Evolutionary conservation across 2,888 invertebrate genomes (phyloP), one percentile per base, ranked within the genome.

Genomic region (Anagyrus pseudococci): DNA sequence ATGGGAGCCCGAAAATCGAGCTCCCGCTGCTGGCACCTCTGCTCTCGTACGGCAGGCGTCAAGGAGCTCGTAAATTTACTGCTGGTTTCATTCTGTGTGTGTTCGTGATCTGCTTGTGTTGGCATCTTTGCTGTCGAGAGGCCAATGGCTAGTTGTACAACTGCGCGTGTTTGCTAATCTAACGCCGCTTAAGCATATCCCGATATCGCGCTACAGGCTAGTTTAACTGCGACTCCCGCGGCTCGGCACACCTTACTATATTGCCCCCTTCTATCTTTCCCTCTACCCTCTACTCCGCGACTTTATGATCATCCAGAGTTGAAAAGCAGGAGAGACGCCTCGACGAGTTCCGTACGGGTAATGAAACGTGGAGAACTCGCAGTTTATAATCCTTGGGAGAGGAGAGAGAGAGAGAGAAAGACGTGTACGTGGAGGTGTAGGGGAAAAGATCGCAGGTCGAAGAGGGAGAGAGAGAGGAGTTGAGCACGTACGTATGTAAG

Each of bases 31-130:
- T n/a, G n/a, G n/a, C 29, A 10, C 29, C 29, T 10, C 4, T 10
- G 6, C 29, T 10, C 33, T n/a, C 62, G 62, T 55, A 44, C 25
- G 43, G 37, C 59, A 64, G 64, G 64, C 56, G 64, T 64, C 64
- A 64, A 64, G 56, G 52, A 37, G 59, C 64, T 64, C 64, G 53
- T 64, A 64, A 64, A 64, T 64, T 59, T 52, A 41, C 53, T 29
- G 52, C 53, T 29, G 47, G 50, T 56, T 58, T 63, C 54, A 33
- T 58, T 58, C 53, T 33, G 44, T 43, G 55, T 15, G 43, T 56
- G 50, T 23, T 19, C 46, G 58, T 53, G 29, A 43, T 41, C 59
- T 58, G 58, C n/a, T n/a, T n/a, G n/a, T n/a, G n/a, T n/a, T n/a
- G n/a, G n/a, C n/a, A n/a, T n/a, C n/a, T n/a, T n/a, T n/a, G n/a